A percentile compares a stretch with the other conserved stretches of the same genome.
phyloP scores from a whole-genome alignment of 2,797 vertebrate genomes.

The Dallia pectoralis region DNA sequence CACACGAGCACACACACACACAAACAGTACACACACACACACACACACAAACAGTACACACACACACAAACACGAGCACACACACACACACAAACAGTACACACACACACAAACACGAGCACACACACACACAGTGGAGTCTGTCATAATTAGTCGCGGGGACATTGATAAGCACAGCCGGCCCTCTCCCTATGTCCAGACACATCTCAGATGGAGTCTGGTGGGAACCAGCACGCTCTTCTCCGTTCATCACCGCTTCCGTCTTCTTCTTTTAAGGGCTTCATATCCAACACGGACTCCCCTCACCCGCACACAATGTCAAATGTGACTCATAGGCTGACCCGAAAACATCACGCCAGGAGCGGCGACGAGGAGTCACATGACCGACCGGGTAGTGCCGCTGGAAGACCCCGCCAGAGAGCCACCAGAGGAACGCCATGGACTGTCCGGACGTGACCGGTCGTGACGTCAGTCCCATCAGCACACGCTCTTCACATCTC shows the following conservation, averaged over 20 bases:
- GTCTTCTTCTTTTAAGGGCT: neutral
- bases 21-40: slow-evolving; percentile 7
- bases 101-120: too few relatives aligned
- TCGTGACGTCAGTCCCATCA: neutral
- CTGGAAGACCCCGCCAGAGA: neutral
- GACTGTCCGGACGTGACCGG: neutral
- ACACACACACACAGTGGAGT: slow-evolving; percentile 21
- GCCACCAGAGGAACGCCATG: neutral
- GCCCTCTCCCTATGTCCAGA: slow-evolving; percentile 11
- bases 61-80: slow-evolving; percentile 12
- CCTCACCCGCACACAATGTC: neutral
- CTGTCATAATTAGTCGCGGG: slow-evolving; percentile 42
- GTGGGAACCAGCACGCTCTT: neutral
- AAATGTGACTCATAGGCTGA: neutral
- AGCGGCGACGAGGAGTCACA: neutral
- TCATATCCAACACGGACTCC: neutral
- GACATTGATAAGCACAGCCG: slow-evolving; percentile 22
- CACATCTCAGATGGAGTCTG: slow-evolving; percentile 19
- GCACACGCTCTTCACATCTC: neutral
- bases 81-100: slow-evolving; percentile 1
- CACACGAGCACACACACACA: neutral
- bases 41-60: neutral
- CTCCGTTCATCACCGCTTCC: neutral
- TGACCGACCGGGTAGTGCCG: neutral
- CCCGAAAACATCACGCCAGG: neutral